Evolutionary conservation across 2,797 vertebrate species (phyloP), one percentile per base, ranked within the genome.

Genomic region (Chelonia mydas): DNA sequence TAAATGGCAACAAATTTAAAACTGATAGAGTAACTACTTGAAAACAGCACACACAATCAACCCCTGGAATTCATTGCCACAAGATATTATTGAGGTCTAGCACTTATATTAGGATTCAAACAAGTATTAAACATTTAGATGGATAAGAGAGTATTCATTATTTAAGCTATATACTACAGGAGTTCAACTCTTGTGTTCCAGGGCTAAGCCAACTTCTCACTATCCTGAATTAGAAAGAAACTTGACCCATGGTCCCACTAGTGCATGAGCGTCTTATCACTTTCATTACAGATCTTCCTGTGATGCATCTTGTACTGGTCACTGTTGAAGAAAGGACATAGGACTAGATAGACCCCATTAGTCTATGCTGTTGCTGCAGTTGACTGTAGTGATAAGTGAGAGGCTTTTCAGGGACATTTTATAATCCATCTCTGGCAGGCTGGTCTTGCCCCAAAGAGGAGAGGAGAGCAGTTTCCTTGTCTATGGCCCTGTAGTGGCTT

Each of bases 201-300:
- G 33, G 78, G 89, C 10, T 50, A 89, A 89, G 1, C 2, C 11
- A 91, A 25, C 83, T 79, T 91, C 81, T 81, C 81, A 37, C 74
- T 79, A 21, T 25, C 27, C 3, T 11, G 61, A 23, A 72, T 74
- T 19, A 53, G 72, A 65, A 88, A 59, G 92, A 19, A 84, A 50
- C 72, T 93, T 90, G 49, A 16, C n/a, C 27, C 59, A 4, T 16
- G 5, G 8, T 23, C 8, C 4, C 33, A 28, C 28, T 55, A 11
- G 16, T 72, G 4, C 0, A 0, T 19, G 33, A 7, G n/a, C 55
- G 15, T 23, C 81, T 87, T 45, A 84, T 50, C 0, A 1, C n/a
- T 7, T 33, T 37, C 17, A 53, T 23, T 4, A 53, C 16, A 0
- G 33, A n/a, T 61, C 68, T 88, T 59, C 50, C 28, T 55, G 51